These are phyloP conservation scores for Caenorhabditis parvicauda DNA, from an alignment of 2,888 invertebrate species.

Conservation along the genomic window DNA sequence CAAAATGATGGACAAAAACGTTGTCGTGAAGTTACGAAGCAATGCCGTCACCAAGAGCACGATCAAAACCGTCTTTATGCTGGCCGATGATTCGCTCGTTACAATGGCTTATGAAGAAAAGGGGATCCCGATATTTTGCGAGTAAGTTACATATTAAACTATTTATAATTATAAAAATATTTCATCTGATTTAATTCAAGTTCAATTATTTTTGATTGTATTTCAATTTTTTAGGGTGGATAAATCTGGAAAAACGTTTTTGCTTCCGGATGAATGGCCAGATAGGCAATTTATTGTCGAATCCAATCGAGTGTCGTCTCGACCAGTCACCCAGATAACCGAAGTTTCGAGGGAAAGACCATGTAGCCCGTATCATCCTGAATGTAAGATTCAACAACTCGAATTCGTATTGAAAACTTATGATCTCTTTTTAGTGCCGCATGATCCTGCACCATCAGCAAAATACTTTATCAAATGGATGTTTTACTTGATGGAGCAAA, in stretches of 20 bases:
- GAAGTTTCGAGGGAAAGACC: neutral
- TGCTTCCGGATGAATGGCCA: no score
- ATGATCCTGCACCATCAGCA: constrained; percentile 25
- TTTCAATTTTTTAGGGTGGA: neutral
- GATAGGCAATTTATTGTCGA: no score
- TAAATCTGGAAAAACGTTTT: neutral
- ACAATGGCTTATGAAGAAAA: neutral
- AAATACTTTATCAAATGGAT: constrained; percentile 22
- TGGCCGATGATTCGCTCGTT: neutral
- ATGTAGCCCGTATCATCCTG: constrained; percentile 7
- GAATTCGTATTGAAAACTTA: constrained; percentile 25
- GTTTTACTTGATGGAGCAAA: constrained; percentile 18
- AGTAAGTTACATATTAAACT: neutral
- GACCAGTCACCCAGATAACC: constrained; percentile 12
- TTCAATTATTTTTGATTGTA: neutral
- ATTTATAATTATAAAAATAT: neutral
- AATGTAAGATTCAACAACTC: constrained; percentile 20
- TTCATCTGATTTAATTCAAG: neutral
- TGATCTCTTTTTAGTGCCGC: constrained; percentile 22
- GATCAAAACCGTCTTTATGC: neutral
- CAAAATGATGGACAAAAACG: neutral
- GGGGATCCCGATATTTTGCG: neutral
- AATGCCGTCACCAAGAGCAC: neutral
- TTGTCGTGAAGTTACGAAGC: neutral
- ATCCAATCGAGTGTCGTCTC: no score